A percentile compares a stretch with the other conserved stretches of the same genome.
phyloP scores from a whole-genome alignment of 2,888 invertebrate genomes.

The Epicampocera succincta region DNA sequence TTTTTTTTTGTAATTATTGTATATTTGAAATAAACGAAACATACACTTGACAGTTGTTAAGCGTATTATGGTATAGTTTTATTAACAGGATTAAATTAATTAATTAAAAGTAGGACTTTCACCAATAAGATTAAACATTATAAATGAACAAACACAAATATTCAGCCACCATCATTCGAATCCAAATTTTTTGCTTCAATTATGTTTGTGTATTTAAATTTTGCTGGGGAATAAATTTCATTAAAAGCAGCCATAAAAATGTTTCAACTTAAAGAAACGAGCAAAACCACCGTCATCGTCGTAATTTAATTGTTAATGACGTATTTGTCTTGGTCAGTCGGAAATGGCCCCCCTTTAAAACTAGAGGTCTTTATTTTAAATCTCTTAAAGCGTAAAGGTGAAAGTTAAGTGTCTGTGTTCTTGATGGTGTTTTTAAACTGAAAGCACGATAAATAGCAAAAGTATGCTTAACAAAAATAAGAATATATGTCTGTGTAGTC shows the following conservation, averaged over 20 bases:
- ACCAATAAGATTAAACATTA: conserved; percentile 10
- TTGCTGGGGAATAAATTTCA: conserved; percentile 35
- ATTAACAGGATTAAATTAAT: conserved; percentile 53
- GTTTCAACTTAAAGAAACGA: conserved; percentile 1
- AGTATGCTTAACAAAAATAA: conserved; percentile 18
- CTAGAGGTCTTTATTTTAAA: conserved; percentile 5
- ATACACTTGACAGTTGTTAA: too few relatives aligned
- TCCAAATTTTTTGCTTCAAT: neutral
- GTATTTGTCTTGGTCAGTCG: conserved; percentile 19
- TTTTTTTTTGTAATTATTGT: too few relatives aligned
- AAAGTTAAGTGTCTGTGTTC: conserved; percentile 23
- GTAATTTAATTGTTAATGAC: conserved; percentile 51
- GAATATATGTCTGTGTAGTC: neutral
- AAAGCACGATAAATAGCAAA: conserved; percentile 2
- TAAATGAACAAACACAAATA: neutral
- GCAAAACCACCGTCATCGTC: neutral
- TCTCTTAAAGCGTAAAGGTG: conserved; percentile 4
- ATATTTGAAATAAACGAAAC: too few relatives aligned
- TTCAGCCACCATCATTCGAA: neutral
- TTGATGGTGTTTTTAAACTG: neutral
- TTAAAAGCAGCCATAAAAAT: conserved; percentile 64
- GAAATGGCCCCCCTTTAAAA: neutral
- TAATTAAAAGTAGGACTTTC: conserved; percentile 39
- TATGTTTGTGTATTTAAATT: conserved; percentile 1
- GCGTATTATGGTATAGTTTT: neutral